phyloP scores from a whole-genome alignment of 2,113 vertebrate genomes.

The Hippoglossus stenolepis region DNA sequence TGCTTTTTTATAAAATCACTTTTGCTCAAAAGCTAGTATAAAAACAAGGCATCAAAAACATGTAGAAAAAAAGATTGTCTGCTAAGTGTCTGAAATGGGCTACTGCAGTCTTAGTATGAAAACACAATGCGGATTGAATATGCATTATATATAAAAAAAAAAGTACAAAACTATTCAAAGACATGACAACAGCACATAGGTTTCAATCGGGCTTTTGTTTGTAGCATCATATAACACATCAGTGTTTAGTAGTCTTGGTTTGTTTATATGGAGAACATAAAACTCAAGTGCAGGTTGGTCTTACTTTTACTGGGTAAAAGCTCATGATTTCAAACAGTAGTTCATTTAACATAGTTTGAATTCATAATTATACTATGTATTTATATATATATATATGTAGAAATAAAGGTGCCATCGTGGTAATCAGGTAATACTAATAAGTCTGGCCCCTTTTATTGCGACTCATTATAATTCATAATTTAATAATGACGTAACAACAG shows the following conservation, averaged over 20 bases:
- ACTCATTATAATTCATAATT: background rate
- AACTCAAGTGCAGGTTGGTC: conserved; percentile 73
- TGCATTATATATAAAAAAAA: conserved; percentile 58
- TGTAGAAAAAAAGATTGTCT: conserved; percentile 83
- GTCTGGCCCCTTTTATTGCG: conserved; percentile 39
- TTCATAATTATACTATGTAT: conserved; percentile 15
- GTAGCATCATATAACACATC: conserved; percentile 68
- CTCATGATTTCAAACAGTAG: conserved; percentile 39
- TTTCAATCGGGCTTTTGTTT: conserved; percentile 64
- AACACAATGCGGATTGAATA: conserved; percentile 81
- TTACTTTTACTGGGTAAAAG: conserved; percentile 67
- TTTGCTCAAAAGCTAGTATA: conserved; percentile 82
- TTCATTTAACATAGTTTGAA: conserved; percentile 14
- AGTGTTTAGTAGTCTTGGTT: conserved; percentile 67
- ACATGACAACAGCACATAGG: conserved; percentile 71
- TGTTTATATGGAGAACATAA: conserved; percentile 42
- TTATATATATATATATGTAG: conserved; percentile 42
- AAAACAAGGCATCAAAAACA: conserved; percentile 85
- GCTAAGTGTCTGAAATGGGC: conserved; percentile 83
- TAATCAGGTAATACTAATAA: conserved; percentile 75
- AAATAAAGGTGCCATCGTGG: conserved; percentile 75
- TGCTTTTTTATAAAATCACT: conserved; percentile 86
- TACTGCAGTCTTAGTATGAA: conserved; percentile 79
- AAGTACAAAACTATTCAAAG: conserved; percentile 65
- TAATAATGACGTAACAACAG: conserved; percentile 36